Conservation (phyloP, 2,113 vertebrate species). For the Sylvilagus bachmani region DNA sequence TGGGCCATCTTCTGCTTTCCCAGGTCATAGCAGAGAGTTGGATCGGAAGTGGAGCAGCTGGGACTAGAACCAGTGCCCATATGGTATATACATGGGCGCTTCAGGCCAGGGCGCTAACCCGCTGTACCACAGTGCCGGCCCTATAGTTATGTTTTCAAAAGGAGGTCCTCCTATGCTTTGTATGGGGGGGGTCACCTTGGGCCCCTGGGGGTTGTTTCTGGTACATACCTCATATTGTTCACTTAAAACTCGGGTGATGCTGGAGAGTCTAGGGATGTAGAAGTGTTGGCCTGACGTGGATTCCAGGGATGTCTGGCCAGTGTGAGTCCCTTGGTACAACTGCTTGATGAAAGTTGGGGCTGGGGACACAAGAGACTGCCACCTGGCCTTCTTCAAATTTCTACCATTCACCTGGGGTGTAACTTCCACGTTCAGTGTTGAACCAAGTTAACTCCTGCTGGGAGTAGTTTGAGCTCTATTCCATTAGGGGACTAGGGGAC, state of each 20-base stretch:
- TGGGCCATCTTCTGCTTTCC: too few species aligned
- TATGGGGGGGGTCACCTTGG: not conserved
- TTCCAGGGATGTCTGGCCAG: not conserved
- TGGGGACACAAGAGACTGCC: not conserved
- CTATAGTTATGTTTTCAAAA: not conserved
- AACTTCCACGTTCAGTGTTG: not conserved
- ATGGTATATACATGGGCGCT: too few species aligned
- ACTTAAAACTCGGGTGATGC: not conserved
- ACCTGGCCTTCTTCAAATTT: not conserved
- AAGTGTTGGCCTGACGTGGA: too few species aligned
- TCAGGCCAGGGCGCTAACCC: too few species aligned
- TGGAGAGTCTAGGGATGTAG: too few species aligned
- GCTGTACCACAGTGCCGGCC: too few species aligned
- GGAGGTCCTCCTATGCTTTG: not conserved
- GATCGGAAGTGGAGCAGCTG: too few species aligned
- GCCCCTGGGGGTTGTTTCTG: not conserved
- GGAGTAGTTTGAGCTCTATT: not conserved
- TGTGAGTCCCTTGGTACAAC: too few species aligned
- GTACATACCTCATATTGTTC: not conserved
- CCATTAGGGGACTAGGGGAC: not conserved
- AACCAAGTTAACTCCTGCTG: not conserved
- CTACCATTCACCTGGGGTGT: too few species aligned
- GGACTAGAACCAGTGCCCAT: too few species aligned
- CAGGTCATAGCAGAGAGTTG: too few species aligned
- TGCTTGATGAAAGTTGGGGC: not conserved